Evolutionary conservation across 2,797 vertebrate species (phyloP).

Genomic region (Harpagifer antarcticus): DNA sequence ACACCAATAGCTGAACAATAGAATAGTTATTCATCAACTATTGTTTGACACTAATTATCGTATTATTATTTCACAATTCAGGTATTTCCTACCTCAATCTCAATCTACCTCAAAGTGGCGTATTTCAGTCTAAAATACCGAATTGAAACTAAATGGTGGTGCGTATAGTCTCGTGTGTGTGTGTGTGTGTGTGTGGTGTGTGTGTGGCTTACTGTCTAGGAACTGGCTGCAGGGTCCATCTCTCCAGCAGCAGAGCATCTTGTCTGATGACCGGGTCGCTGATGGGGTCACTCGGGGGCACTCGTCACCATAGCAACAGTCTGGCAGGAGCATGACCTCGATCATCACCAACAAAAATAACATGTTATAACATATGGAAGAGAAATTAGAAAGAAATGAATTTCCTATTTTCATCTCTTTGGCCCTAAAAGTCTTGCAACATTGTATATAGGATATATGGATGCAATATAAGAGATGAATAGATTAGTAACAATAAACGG

Average conservation of each 20-base stretch:
- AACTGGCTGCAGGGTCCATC: conserved; percentile 96
- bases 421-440: too few species aligned
- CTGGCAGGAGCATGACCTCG: conserved; percentile 98
- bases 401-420: too few species aligned
- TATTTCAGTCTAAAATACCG: not conserved
- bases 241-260: conserved; percentile 95
- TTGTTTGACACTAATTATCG: not conserved
- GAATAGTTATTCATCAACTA: not conserved
- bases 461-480: too few species aligned
- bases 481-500: too few species aligned
- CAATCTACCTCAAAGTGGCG: too few species aligned
- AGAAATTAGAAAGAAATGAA: too few species aligned
- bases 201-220: conserved; percentile 97
- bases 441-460: too few species aligned
- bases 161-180: not conserved
- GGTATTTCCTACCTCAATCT: too few species aligned
- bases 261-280: conserved; percentile 97
- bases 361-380: too few species aligned
- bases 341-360: conserved; percentile 85
- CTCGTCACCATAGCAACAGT: conserved; percentile 99
- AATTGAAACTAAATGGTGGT: not conserved
- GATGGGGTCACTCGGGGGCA: conserved; percentile 93
- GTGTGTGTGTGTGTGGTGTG: too few species aligned
- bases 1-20: not conserved
- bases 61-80: not conserved